Base-by-base conservation (phyloP, 2,888 invertebrate genomes). In the Callimorpha dominula region DNA sequence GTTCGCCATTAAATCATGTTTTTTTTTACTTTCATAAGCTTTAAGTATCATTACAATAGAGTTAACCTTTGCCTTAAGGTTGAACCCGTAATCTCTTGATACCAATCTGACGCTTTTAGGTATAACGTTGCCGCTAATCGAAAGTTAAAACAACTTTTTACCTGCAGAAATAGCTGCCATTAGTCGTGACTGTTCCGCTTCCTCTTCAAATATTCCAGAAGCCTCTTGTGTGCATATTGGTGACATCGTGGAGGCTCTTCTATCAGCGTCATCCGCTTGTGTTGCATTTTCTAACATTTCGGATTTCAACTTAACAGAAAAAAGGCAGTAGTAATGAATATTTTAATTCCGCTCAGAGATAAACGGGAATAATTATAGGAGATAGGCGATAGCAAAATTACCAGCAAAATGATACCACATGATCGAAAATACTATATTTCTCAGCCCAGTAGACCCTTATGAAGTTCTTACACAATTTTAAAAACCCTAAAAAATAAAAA, bases 121-220 rank as follows among this genome's bases (percentile, higher is more conserved):
- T 46, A 46, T 46, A 0, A 46, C 43, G 43, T 4, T 9, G 17
- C n/a, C 12, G 60, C 11, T 14, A 60, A 60, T 5, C 40, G 0
- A 57, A 43, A n/a, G 2, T 54, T 43, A 20, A 75, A 50, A 31
- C 43, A 20, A 57, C 49, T 8, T 57, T 42, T 78, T 79, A 93
- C 95, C 95, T 68, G 92, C 92, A 54, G 95, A 95, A 79, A 95
- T 90, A 8, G 95, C 92, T 86, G 91, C 93, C 95, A 95, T 95
- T 8, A 95, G 88, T 71, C 95, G 86, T 0, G 94, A 92, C 73
- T 95, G 94, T 78, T 95, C 95, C 5, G 95, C 95, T 85, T 95
- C 95, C 71, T 93, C 93, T 75, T 87, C 87, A 46, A 78, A 94
- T 60, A 91, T 73, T 68, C 89, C 87, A 4, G 70, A 81, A 20